These are phyloP conservation scores for Geotria australis DNA, from an alignment of 2,797 vertebrate species.

Conservation along the genomic window DNA sequence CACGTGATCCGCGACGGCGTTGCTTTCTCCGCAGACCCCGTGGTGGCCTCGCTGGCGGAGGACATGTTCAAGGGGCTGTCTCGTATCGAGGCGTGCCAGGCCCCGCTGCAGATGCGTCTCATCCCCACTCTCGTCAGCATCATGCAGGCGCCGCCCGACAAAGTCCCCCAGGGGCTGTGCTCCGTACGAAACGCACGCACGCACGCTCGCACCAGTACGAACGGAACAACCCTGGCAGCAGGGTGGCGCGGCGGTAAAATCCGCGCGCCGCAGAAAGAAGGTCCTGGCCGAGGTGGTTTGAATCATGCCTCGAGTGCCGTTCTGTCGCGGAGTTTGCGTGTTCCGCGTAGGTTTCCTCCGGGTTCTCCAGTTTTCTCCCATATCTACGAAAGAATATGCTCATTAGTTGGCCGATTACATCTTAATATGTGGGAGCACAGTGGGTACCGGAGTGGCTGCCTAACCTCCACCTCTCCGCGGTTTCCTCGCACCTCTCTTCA, in stretches of 20 bases:
- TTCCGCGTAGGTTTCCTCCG: not conserved
- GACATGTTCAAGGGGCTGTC: slow-evolving; percentile 96
- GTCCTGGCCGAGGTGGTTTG: too few species aligned
- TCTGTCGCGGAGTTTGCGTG: not conserved
- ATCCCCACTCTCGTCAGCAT: slow-evolving; percentile 95
- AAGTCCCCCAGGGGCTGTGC: slow-evolving; percentile 79
- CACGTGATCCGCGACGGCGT: too few species aligned
- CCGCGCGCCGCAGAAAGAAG: too few species aligned
- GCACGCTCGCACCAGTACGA: too few species aligned
- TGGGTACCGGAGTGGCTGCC: too few species aligned
- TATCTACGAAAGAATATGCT: too few species aligned
- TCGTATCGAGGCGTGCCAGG: slow-evolving; percentile 82
- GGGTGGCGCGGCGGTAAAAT: not conserved
- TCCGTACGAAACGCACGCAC: slow-evolving; percentile 25
- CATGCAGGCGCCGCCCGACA: slow-evolving; percentile 87
- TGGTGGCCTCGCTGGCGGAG: slow-evolving; percentile 79
- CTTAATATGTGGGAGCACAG: too few species aligned
- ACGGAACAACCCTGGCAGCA: not conserved
- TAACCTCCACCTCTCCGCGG: too few species aligned
- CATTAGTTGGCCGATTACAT: too few species aligned
- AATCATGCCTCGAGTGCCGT: not conserved
- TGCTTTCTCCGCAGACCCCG: slow-evolving; percentile 30
- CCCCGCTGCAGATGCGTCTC: slow-evolving; percentile 82
- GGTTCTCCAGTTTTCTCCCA: too few species aligned
- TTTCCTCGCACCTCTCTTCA: too few species aligned